These are phyloP conservation scores for Orbicella faveolata DNA, from an alignment of 64 coral and sea anemone species.

Conservation along the genomic window DNA sequence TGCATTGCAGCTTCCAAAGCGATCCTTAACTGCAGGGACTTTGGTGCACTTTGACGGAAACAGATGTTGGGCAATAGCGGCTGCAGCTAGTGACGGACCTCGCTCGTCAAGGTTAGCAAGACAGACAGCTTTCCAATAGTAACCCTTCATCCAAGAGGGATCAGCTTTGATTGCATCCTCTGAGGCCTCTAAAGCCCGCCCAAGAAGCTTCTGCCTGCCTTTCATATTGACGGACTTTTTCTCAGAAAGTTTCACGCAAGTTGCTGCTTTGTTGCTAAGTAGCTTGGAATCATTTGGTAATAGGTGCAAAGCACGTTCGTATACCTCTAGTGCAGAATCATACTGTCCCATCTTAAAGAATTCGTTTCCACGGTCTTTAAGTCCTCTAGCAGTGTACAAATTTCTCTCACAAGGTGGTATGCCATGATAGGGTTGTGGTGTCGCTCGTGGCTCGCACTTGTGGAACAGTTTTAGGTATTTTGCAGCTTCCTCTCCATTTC, in stretches of 20 bases:
- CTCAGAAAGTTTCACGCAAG: neutral
- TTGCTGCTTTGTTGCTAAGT: neutral
- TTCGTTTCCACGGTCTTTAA: neutral
- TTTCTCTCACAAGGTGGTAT: fast-evolving
- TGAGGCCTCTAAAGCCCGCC: neutral
- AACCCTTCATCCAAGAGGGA: neutral
- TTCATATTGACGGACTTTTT: neutral
- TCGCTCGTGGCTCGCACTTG: neutral
- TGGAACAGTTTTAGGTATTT: neutral
- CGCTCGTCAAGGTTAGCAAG: neutral
- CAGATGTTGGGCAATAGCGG: no score
- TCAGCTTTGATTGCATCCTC: neutral
- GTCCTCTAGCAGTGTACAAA: neutral
- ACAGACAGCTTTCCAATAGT: slow-evolving; percentile 2
- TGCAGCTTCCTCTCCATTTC: neutral
- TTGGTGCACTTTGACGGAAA: neutral
- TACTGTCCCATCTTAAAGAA: neutral
- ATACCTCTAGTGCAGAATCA: neutral
- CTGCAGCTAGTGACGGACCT: no score
- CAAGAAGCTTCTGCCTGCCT: neutral
- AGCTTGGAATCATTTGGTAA: neutral
- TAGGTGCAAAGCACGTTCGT: neutral
- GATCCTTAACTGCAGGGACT: neutral
- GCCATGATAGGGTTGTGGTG: neutral
- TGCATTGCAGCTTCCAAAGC: neutral